Evolutionary conservation across 2,113 vertebrate genomes (phyloP), one percentile per base, ranked within the genome.

Genomic region (Elgaria multicarinata): DNA sequence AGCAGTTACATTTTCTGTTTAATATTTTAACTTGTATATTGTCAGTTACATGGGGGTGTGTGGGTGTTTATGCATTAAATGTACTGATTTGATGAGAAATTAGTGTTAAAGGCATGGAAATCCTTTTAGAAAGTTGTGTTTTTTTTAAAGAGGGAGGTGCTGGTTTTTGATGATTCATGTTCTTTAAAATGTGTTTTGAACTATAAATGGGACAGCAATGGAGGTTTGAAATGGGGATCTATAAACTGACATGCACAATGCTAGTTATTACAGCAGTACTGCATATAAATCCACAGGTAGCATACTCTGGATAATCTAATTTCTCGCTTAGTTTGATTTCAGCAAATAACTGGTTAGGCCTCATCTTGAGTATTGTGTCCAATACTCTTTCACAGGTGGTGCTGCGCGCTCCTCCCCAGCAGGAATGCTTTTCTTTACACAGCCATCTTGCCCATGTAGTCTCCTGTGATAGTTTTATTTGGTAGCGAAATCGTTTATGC

Each of bases 381-480:
- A n/a, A n/a, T n/a, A n/a, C 50, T 55, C 24, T 18, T 86, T 86
- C 44, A 22, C 53, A 46, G 44, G 6, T n/a, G n/a, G 9, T 69
- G 67, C 10, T 31, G 28, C 10, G 9, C 3, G 24, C 24, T 72
- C 2, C 42, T 44, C 7, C 82, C 67, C 36, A 46, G 36, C 76
- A 71, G 44, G 0, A 0, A 0, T 0, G 2, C 1, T 77, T 69
- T 86, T 87, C 14, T 78, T 22, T 72, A 9, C 0, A 39, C 0
- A 16, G 75, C 16, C 33, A 36, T 74, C 36, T 79, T 81, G 26
- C 66, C 44, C 18, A 0, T 5, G 0, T 10, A 6, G 16, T 71
- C 82, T 55, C 55, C 9, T 16, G 20, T 18, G 31, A 16, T 81
- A 9, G n/a, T 58, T 58, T 36, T 81, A 16, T 50, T 62, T 22